Conservation (phyloP, 2,888 invertebrate genomes). For the Sinopyrophorus schimmeli region DNA sequence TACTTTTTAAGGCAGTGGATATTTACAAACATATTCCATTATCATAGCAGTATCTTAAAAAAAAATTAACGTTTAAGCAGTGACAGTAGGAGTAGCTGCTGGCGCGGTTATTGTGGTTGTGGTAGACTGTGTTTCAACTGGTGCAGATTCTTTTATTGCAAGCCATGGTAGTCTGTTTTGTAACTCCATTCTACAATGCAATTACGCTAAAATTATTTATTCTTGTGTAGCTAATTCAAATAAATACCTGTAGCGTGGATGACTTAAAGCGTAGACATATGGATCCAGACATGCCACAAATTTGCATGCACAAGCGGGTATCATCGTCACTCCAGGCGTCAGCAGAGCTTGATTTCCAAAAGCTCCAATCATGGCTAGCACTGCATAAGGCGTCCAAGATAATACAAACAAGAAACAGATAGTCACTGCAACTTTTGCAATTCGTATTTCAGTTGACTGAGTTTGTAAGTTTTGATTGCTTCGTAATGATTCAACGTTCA, state of each 20-base stretch:
- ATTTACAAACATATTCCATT: too few relatives aligned
- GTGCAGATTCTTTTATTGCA: conserved; percentile 66
- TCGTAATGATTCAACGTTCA: conserved; percentile 85
- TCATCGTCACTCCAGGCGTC: conserved; percentile 81
- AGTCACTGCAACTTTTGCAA: conserved; percentile 86
- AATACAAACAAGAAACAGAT: conserved; percentile 83
- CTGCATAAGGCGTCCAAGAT: conserved; percentile 90
- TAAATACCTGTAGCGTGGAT: conserved; percentile 80
- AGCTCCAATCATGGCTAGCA: conserved; percentile 78
- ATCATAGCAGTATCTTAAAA: too few relatives aligned
- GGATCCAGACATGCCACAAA: conserved; percentile 90
- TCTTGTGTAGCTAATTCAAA: neutral
- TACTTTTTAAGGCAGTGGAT: too few relatives aligned
- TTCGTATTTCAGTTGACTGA: conserved; percentile 80
- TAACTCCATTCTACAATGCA: conserved; percentile 66
- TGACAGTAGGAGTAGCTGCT: conserved; percentile 39
- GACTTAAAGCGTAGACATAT: conserved; percentile 88
- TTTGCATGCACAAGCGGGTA: conserved; percentile 85
- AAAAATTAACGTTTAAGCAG: too few relatives aligned
- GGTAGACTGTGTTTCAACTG: conserved; percentile 62
- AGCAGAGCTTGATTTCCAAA: conserved; percentile 75
- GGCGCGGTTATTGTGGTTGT: conserved; percentile 58
- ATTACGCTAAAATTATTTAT: neutral
- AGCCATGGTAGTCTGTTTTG: conserved; percentile 81
- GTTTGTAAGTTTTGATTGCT: conserved; percentile 67